Evolutionary conservation across 2,797 vertebrate genomes (phyloP).

Genomic region (Intellagama lesueurii): DNA sequence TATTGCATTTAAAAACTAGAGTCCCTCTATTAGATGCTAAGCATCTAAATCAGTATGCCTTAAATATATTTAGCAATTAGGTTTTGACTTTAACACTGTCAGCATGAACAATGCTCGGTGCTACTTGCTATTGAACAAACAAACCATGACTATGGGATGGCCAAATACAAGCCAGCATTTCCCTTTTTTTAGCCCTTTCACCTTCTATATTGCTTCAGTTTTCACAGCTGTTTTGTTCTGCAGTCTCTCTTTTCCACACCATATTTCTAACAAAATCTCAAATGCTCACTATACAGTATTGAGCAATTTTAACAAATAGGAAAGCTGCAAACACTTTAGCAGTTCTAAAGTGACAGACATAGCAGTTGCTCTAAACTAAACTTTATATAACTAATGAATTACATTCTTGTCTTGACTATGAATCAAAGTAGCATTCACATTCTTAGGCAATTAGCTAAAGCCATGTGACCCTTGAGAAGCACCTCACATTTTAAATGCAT

Average conservation of each 20-base stretch:
- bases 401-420: neutral
- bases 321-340: neutral
- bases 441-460: neutral
- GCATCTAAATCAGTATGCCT: neutral
- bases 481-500: neutral
- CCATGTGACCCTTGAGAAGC: neutral
- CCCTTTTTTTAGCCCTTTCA: conserved; percentile 11
- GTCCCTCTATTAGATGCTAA: too few relatives aligned
- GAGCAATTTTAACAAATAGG: neutral
- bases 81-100: conserved; percentile 1
- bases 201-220: neutral
- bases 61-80: neutral
- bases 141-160: conserved; percentile 1
- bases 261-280: neutral
- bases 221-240: neutral
- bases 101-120: neutral
- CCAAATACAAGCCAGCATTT: neutral
- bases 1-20: neutral
- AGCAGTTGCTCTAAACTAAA: neutral
- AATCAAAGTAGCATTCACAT: neutral
- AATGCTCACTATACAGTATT: neutral
- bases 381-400: neutral
- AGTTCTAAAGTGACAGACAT: neutral
- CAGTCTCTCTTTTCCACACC: neutral
- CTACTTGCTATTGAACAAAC: neutral